Evolutionary conservation across 1,140 invertebrate genomes (phyloP), one percentile per base, ranked within the genome.

Genomic region (Drepana arcuata): DNA sequence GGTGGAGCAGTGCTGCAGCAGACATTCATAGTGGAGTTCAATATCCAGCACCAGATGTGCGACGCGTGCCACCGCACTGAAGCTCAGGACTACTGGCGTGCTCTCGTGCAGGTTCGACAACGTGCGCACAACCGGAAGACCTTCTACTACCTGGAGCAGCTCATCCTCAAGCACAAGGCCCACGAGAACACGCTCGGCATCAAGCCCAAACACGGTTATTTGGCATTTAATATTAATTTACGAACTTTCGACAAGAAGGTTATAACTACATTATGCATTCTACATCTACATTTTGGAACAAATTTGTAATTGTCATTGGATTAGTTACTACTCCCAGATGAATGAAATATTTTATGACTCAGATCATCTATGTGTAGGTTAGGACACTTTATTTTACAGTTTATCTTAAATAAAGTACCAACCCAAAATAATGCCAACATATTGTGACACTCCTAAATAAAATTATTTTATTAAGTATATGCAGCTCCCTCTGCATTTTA

Each of bases 11-110:
- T 94, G 24, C 72, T 96, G 1, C 91, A 98, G 60, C 95, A 98
- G 83, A 88, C 93, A 1, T 99, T 99, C 74, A 85, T 98, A 31
- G 96, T 99, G 12, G 98, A 99, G 73, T 99, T 92, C 74, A 89
- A 89, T 1, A 88, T 99, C 0, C 90, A 90, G 53, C 90, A 93
- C 86, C 95, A 98, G 66, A 97, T 99, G 93, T 99, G 98, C 83
- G 93, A 95, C 71, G 95, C 98, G 46, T 99, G 98, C 81, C 97
- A 99, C 78, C 87, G 96, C 11, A 90, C 90, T 0, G 98, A 99
- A 84, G 97, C 98, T 0, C 97, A 99, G 79, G 94, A 99, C 83
- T 99, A 91, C 73, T 99, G 98, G 98, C 91, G 92, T 66, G 95
- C 96, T 16, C 53, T 92, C 68, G 93, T 95, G 15, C 93, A 96